Percentiles rank a stretch among this genome's conserved stretches.
Conservation (phyloP, 2,888 invertebrate genomes). For the Agrochola lychnidis region DNA sequence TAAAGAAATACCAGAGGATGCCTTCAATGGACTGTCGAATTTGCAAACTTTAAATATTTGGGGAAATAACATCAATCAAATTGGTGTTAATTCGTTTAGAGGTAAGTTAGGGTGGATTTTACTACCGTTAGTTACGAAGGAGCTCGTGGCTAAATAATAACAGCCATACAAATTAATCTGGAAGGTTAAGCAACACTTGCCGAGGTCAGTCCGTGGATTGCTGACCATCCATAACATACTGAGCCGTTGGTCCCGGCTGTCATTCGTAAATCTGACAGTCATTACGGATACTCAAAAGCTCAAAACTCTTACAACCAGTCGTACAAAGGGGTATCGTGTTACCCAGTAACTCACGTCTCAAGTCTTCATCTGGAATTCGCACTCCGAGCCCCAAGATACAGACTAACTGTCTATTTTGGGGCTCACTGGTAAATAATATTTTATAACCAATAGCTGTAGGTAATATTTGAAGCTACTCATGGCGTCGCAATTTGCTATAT, state of each 20-base stretch:
- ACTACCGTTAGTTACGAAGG: neutral
- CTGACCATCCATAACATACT: too few species aligned
- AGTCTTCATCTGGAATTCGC: too few species aligned
- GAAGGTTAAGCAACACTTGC: neutral
- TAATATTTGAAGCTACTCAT: too few species aligned
- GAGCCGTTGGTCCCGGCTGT: too few species aligned
- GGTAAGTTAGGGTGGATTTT: slow-evolving; percentile 24
- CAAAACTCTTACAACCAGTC: neutral
- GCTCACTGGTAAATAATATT: too few species aligned
- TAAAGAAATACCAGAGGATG: slow-evolving; percentile 37
- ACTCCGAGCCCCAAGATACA: too few species aligned
- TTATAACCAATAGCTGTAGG: too few species aligned
- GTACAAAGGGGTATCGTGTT: too few species aligned
- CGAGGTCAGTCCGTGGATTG: neutral
- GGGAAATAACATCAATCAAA: slow-evolving; percentile 58
- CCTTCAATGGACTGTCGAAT: slow-evolving; percentile 57
- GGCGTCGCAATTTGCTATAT: too few species aligned
- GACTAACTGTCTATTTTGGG: too few species aligned
- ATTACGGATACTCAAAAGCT: neutral
- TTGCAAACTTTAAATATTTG: slow-evolving; percentile 62
- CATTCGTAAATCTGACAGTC: neutral
- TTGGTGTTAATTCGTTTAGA: slow-evolving; percentile 58
- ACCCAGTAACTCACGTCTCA: neutral
- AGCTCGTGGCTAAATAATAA: neutral
- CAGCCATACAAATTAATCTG: neutral